phyloP scores from a whole-genome alignment of 2,113 vertebrate species.

The Rutilus rutilus region DNA sequence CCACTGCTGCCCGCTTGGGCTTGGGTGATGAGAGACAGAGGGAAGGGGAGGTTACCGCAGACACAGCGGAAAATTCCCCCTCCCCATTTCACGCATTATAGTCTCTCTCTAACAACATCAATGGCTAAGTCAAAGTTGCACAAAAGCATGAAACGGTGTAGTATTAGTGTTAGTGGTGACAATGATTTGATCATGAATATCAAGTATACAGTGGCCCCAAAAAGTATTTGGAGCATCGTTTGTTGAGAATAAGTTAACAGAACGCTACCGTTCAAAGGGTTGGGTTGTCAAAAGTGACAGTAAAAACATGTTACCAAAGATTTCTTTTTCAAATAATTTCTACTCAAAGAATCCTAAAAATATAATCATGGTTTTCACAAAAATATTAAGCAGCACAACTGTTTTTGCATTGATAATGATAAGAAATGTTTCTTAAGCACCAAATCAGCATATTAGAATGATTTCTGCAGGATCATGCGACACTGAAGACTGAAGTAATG shows the following conservation, averaged over 20 bases:
- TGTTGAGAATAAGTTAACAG: neutral
- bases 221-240: neutral
- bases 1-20: slow-evolving; percentile 83
- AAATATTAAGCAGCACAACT: neutral
- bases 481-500: neutral
- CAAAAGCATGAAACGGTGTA: neutral
- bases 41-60: slow-evolving; percentile 48
- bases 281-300: neutral
- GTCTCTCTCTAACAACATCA: slow-evolving; percentile 24
- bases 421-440: neutral
- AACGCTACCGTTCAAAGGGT: neutral
- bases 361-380: neutral
- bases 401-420: neutral
- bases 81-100: neutral
- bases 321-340: neutral
- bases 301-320: neutral
- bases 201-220: neutral
- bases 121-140: neutral
- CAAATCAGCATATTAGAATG: neutral
- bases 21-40: slow-evolving; percentile 76
- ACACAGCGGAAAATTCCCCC: slow-evolving; percentile 2
- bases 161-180: slow-evolving; percentile 3
- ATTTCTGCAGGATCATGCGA: neutral
- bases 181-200: slow-evolving; percentile 15
- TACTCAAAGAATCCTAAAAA: neutral